A percentile compares a stretch with the other conserved stretches of the same genome.
Conservation (phyloP, 2,113 vertebrate genomes). For the Menidia beryllina region DNA sequence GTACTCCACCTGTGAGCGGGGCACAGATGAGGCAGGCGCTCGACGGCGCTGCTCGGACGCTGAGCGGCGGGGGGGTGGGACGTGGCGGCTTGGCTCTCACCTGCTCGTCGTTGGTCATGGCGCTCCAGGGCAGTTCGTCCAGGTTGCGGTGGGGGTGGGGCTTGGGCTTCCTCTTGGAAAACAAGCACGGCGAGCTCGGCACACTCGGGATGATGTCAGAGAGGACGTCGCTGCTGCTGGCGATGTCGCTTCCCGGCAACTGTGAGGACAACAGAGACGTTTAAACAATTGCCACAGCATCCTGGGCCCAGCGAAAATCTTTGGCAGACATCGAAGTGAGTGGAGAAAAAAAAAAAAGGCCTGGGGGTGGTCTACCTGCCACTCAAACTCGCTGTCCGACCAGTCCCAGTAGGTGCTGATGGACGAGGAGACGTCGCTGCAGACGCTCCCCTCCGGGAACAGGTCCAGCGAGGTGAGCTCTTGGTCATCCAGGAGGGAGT, state of each 20-base stretch:
- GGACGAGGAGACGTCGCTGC: constrained; percentile 98
- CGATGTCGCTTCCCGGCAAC: constrained; percentile 96
- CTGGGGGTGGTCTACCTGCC: constrained; percentile 89
- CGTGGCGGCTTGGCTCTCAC: constrained; percentile 53
- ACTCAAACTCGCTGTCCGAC: constrained; percentile 99
- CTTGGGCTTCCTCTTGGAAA: constrained; percentile 94
- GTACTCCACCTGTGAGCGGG: constrained; percentile 96
- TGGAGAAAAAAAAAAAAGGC: background rate
- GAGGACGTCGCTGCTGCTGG: constrained; percentile 96
- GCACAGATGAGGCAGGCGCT: no score
- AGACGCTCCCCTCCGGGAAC: constrained; percentile 97
- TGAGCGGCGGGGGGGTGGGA: no score
- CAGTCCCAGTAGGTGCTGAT: constrained; percentile 99
- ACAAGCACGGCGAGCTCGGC: constrained; percentile 93
- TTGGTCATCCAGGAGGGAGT: constrained; percentile 95
- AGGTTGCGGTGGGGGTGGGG: constrained; percentile 88
- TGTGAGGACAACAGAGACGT: constrained; percentile 57
- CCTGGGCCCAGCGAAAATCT: no score
- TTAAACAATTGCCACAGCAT: background rate
- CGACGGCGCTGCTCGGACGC: no score
- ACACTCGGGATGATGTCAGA: constrained; percentile 98
- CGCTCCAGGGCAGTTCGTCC: constrained; percentile 97
- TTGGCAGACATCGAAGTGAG: background rate
- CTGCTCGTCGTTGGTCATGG: constrained; percentile 99
- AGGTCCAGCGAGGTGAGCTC: constrained; percentile 96